Base-by-base conservation (phyloP, 2,888 invertebrate genomes). In the Cylloceria caligata region DNA sequence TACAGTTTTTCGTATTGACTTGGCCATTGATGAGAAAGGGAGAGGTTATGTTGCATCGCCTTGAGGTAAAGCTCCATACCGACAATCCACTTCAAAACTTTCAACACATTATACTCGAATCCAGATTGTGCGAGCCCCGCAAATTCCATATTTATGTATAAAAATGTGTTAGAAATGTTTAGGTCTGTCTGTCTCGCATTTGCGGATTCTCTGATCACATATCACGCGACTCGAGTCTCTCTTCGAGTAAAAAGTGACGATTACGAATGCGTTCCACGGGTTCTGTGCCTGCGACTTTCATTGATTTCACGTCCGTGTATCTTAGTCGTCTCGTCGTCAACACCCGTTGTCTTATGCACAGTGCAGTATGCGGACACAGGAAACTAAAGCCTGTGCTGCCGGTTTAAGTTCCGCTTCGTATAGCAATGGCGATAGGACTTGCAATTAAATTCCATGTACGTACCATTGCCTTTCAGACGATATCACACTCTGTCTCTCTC, bases 251-350 rank as follows among this genome's bases (percentile, higher is more conserved):
- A 4, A 30, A 30, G 30, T 30, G 60, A 67, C 49, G 69, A 72
- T 79, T 60, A 67, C 77, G 72, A 73, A 55, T 69, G 45, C 68
- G 65, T 19, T 68, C 64, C 42, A 27, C 55, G 34, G 11, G 42
- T 62, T 39, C 52, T 55, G 45, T 42, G 62, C 52, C 62, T 73
- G 13, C 45, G 69, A 73, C 68, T 81, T 78, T 78, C 77, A 81
- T 73, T 73, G 78, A 75, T 78, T 78, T 78, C 64, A 69, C 73
- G 81, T 68, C 55, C 76, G 69, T 39, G 76, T 71, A 39, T 49
- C 9, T 52, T 3, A 9, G 7, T 24, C 42, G 39, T 39, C 11
- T 39, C 7, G 42, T 13, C 2, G 3, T 42, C 13, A n/a, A 42
- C 13, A 11, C 52, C 21, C 47, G 6, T 30, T 11, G 47, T 52